Evolutionary conservation across 2,113 vertebrate genomes (phyloP).

Genomic region (Origma solitaria): DNA sequence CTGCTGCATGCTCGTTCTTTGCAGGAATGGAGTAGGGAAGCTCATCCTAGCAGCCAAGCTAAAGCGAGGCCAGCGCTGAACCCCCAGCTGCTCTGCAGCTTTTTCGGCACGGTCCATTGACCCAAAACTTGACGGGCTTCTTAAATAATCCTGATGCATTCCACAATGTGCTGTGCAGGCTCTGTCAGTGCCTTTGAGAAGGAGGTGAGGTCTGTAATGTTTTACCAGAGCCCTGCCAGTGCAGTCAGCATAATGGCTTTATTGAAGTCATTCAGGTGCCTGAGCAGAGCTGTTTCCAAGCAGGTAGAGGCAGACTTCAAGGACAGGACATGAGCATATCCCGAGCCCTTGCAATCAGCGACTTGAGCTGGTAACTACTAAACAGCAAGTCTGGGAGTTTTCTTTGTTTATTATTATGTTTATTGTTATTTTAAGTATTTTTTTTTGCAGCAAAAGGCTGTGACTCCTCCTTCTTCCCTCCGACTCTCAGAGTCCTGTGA

Average conservation of each 20-base stretch:
- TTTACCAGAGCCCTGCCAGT: conserved; percentile 1
- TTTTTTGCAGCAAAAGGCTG: neutral
- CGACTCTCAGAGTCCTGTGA: neutral
- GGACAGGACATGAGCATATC: neutral
- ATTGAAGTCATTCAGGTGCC: neutral
- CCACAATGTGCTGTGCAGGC: neutral
- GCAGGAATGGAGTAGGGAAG: neutral
- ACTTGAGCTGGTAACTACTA: neutral
- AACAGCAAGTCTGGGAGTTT: neutral
- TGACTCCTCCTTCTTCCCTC: neutral
- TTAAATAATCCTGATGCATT: neutral
- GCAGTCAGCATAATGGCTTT: conserved; percentile 10
- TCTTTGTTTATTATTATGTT: neutral
- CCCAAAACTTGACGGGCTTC: neutral
- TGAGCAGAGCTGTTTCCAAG: neutral
- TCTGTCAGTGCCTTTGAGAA: neutral
- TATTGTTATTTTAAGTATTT: too few species aligned
- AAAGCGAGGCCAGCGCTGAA: neutral
- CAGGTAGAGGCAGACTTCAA: neutral
- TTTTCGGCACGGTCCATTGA: neutral
- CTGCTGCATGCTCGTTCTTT: neutral
- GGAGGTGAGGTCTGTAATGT: neutral
- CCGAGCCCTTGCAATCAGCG: neutral
- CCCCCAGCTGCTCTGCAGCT: neutral
- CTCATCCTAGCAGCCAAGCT: neutral